Evolutionary conservation across 2,113 vertebrate species (phyloP).

Genomic region (Lasiurus cinereus): DNA sequence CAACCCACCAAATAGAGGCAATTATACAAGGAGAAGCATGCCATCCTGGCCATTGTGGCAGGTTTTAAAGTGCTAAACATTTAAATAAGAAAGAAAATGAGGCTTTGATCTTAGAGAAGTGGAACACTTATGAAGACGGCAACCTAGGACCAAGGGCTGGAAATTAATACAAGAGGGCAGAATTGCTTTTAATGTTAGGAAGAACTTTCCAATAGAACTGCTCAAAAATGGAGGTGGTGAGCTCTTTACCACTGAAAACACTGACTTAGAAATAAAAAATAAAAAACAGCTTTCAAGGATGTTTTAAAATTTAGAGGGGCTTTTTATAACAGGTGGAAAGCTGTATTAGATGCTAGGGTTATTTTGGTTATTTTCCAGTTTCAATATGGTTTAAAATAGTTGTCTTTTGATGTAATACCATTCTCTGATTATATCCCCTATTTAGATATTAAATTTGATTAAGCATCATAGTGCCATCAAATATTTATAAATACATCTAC

Average conservation of each 20-base stretch:
- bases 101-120: not conserved
- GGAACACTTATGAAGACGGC: not conserved
- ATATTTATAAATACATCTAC: slow-evolving; percentile 48
- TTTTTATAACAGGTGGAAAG: not conserved
- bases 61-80: not conserved
- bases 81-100: slow-evolving; percentile 46
- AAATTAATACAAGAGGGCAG: not conserved
- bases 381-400: slow-evolving; percentile 23
- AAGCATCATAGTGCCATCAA: slow-evolving; percentile 12
- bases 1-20: not conserved
- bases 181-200: not conserved
- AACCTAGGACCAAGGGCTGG: not conserved
- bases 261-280: slow-evolving; percentile 13
- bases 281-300: not conserved
- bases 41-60: not conserved
- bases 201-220: slow-evolving; percentile 18
- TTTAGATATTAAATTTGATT: slow-evolving; percentile 32
- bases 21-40: not conserved
- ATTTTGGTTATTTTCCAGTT: slow-evolving; percentile 62
- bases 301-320: slow-evolving; percentile 1
- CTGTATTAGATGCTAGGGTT: slow-evolving; percentile 22
- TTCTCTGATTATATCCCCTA: slow-evolving; percentile 21
- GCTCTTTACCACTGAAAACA: not conserved
- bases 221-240: not conserved
- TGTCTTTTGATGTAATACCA: slow-evolving; percentile 32